These are phyloP conservation scores for Caenorhabditis afra DNA, from an alignment of 2,888 invertebrate species.

Conservation along the genomic window DNA sequence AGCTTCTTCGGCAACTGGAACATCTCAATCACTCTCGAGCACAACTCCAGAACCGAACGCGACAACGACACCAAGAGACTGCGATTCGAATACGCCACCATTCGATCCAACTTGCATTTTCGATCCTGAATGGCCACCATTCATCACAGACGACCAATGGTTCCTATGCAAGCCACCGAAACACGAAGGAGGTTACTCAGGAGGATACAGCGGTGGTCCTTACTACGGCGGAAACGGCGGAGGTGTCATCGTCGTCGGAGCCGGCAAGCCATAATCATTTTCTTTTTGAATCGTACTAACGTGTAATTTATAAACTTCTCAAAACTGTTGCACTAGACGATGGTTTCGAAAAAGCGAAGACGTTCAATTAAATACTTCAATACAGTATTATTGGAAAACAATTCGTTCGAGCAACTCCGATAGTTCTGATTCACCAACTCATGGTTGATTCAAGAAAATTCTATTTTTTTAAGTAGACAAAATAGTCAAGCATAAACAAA, in stretches of 20 bases:
- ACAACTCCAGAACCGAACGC: background rate
- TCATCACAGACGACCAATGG: slow-evolving; percentile 44
- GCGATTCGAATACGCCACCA: slow-evolving; percentile 30
- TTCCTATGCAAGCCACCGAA: slow-evolving; percentile 24
- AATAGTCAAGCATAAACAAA: too few species aligned
- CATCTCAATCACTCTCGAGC: too few species aligned
- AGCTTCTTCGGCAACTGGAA: background rate
- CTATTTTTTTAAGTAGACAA: too few species aligned
- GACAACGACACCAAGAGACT: slow-evolving; percentile 22
- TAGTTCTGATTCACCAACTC: too few species aligned
- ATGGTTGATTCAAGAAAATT: too few species aligned
- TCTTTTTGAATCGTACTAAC: too few species aligned
- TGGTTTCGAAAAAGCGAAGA: too few species aligned
- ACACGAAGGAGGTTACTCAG: background rate
- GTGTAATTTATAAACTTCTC: too few species aligned
- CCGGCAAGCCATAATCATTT: background rate
- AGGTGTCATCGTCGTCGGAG: background rate
- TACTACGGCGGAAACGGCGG: slow-evolving; percentile 5
- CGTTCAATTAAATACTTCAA: too few species aligned
- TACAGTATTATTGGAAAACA: too few species aligned
- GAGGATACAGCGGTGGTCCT: background rate
- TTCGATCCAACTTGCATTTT: slow-evolving; percentile 40
- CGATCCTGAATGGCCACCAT: slow-evolving; percentile 49
- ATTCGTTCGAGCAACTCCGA: too few species aligned
- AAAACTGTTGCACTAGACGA: too few species aligned